Conservation (phyloP, 2,888 invertebrate species). For the Plebejus argus region DNA sequence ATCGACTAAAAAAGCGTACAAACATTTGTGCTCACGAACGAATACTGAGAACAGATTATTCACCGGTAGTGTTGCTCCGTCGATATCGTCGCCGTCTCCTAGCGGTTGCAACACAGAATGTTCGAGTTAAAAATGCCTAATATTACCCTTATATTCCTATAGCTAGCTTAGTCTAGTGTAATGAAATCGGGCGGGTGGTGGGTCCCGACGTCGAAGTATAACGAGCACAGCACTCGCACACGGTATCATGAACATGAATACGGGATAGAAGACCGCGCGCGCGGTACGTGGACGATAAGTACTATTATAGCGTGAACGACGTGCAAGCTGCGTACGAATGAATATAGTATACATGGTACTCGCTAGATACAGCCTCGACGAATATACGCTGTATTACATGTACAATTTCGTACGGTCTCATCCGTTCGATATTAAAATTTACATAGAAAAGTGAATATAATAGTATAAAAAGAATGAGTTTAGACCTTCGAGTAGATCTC, state of each 20-base stretch:
- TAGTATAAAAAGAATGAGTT: constrained; percentile 32
- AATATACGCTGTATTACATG: constrained; percentile 22
- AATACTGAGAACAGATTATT: constrained; percentile 61
- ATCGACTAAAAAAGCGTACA: constrained; percentile 55
- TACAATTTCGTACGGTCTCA: constrained; percentile 15
- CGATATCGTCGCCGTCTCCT: constrained; percentile 50
- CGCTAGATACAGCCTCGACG: constrained; percentile 29
- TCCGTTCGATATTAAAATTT: constrained; percentile 24
- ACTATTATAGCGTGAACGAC: constrained; percentile 41
- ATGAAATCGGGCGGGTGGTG: constrained; percentile 54
- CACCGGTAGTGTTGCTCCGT: constrained; percentile 56
- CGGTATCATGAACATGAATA: constrained; percentile 34
- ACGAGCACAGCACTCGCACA: constrained; percentile 39
- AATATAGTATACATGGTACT: constrained; percentile 38
- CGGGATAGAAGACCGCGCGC: constrained; percentile 34
- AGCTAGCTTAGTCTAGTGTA: constrained; percentile 66
- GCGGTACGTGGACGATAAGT: constrained; percentile 43
- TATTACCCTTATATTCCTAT: constrained; percentile 64
- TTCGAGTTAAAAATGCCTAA: constrained; percentile 70
- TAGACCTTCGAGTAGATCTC: constrained; percentile 6
- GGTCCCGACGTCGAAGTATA: constrained; percentile 35
- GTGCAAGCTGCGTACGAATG: constrained; percentile 41
- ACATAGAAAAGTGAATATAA: constrained; percentile 32
- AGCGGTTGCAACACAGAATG: constrained; percentile 65
- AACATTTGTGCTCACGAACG: constrained; percentile 60